These are phyloP conservation scores for Agrochola lychnidis DNA, from an alignment of 2,888 invertebrate species.

Conservation along the genomic window DNA sequence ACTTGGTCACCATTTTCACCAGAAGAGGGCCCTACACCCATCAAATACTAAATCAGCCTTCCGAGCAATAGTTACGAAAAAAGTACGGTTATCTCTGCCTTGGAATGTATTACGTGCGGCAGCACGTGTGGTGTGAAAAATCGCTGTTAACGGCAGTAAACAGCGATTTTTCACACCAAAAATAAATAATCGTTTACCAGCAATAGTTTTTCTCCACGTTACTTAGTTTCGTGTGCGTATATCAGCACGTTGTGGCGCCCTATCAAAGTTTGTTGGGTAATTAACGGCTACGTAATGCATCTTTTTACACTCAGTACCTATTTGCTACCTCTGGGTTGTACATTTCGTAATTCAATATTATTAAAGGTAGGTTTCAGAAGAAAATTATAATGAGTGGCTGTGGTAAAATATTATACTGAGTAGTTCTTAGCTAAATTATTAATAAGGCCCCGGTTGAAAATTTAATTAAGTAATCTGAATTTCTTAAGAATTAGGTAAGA, in stretches of 20 bases:
- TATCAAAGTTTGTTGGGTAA: too few relatives aligned
- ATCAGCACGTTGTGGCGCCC: too few relatives aligned
- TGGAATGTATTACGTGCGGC: background rate
- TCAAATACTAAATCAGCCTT: too few relatives aligned
- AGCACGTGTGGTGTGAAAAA: too few relatives aligned
- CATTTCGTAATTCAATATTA: background rate
- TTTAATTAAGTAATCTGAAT: slow-evolving; percentile 13
- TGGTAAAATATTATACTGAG: background rate
- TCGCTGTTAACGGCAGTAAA: too few relatives aligned
- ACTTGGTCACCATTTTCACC: too few relatives aligned
- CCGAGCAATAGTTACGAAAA: too few relatives aligned
- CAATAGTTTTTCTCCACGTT: background rate
- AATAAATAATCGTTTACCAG: too few relatives aligned
- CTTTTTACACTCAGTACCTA: too few relatives aligned
- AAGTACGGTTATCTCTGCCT: too few relatives aligned
- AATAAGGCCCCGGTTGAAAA: background rate
- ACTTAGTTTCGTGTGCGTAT: background rate
- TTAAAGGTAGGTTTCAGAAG: background rate
- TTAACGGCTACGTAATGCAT: background rate
- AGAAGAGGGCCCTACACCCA: too few relatives aligned
- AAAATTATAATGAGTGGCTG: background rate
- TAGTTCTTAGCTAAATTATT: background rate
- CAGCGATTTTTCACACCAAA: too few relatives aligned
- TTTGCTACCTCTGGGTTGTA: background rate
- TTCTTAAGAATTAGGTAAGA: background rate